Percentiles rank a stretch among this genome's conserved stretches.
phyloP scores from a whole-genome alignment of 2,113 vertebrate species.

The Nyctibius bracteatus region DNA sequence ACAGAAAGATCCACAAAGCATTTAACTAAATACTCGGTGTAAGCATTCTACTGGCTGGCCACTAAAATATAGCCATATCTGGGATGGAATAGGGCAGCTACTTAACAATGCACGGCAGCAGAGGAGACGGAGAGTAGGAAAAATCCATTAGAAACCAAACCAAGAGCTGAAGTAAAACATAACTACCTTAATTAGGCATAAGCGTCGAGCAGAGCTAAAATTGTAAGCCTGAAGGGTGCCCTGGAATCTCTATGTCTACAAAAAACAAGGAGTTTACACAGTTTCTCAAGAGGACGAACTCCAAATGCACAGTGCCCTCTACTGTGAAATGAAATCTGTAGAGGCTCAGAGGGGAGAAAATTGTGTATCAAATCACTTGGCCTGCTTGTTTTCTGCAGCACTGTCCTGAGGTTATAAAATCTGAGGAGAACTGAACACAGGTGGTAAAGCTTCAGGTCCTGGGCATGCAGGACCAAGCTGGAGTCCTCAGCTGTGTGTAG shows the following conservation, averaged over 20 bases:
- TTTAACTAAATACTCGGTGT: slow-evolving; percentile 22
- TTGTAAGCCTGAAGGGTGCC: background rate
- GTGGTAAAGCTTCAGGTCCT: background rate
- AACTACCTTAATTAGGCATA: background rate
- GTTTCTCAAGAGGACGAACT: background rate
- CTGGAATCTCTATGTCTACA: background rate
- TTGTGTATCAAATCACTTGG: background rate
- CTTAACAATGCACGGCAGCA: background rate
- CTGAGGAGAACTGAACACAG: accelerated
- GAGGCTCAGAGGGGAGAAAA: background rate
- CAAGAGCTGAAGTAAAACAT: background rate
- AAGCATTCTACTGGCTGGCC: background rate
- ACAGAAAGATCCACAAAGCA: slow-evolving; percentile 20
- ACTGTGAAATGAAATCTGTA: background rate
- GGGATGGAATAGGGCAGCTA: background rate
- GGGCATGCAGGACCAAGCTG: background rate
- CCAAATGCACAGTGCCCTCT: slow-evolving; percentile 50
- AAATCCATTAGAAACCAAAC: background rate
- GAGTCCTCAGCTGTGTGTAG: background rate
- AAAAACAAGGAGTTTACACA: background rate
- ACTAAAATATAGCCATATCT: slow-evolving; percentile 17
- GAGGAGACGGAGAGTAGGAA: background rate
- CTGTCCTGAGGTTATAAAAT: background rate
- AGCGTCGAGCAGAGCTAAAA: background rate
- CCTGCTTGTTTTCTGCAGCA: background rate